phyloP scores from a whole-genome alignment of 2,888 invertebrate species.

The Pantelozetes paolii region DNA sequence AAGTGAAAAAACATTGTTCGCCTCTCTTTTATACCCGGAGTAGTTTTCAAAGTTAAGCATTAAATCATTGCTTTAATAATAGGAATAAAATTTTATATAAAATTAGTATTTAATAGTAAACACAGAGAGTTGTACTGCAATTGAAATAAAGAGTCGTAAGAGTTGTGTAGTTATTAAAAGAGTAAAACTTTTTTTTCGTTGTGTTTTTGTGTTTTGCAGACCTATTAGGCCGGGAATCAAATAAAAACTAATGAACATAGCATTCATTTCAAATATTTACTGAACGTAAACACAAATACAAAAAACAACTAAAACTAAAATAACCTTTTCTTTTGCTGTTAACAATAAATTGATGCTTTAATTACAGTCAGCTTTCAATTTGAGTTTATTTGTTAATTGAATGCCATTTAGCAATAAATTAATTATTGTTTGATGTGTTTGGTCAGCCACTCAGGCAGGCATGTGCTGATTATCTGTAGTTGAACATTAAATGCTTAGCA shows the following conservation, averaged over 20 bases:
- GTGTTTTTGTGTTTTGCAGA: too few species aligned
- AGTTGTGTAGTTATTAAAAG: neutral
- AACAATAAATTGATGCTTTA: neutral
- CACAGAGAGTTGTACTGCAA: neutral
- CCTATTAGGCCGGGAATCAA: neutral
- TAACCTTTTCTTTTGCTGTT: too few species aligned
- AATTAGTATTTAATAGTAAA: too few species aligned
- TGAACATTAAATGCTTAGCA: neutral
- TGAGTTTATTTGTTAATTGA: neutral
- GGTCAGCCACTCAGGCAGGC: neutral
- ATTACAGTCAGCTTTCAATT: neutral
- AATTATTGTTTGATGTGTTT: constrained; percentile 5
- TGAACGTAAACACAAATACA: constrained; percentile 12
- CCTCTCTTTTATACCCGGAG: constrained; percentile 20
- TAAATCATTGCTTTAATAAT: constrained; percentile 32
- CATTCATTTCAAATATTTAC: constrained; percentile 6
- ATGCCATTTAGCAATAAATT: neutral
- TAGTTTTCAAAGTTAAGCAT: constrained; percentile 35
- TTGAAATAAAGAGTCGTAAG: neutral
- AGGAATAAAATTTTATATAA: constrained; percentile 15
- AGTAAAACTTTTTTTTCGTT: neutral
- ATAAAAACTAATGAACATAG: neutral
- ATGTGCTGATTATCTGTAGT: neutral
- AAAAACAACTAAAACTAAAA: too few species aligned
- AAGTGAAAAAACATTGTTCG: constrained; percentile 35